Evolutionary conservation across 2,797 vertebrate species (phyloP).

Genomic region (Protosalanx chinensis): DNA sequence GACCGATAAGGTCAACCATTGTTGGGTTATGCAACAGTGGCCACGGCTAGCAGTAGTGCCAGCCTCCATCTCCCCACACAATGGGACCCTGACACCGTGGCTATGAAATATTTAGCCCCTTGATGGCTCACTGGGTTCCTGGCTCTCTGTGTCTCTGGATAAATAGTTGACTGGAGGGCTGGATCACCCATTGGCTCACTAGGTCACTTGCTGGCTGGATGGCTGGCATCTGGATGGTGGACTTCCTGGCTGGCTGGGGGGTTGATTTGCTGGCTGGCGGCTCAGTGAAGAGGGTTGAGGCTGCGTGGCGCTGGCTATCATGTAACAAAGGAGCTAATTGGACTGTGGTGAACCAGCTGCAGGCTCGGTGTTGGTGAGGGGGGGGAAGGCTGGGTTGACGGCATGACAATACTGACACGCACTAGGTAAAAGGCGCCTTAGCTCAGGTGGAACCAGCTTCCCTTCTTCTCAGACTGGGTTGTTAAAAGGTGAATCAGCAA

Average conservation of each 20-base stretch:
- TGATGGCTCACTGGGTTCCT: conserved; percentile 20
- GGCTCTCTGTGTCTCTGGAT: conserved; percentile 10
- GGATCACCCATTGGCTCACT: background rate
- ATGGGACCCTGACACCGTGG: conserved; percentile 54
- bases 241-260: background rate
- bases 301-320: conserved; percentile 43
- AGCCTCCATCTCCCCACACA: conserved; percentile 48
- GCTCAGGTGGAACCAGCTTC: conserved; percentile 23
- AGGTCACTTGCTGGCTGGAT: background rate
- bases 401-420: conserved; percentile 31
- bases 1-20: conserved; percentile 15
- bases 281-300: background rate
- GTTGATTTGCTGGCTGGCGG: background rate
- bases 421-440: conserved; percentile 30
- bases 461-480: background rate
- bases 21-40: conserved; percentile 36
- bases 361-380: background rate
- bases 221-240: background rate
- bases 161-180: background rate
- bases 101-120: conserved; percentile 69
- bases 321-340: conserved; percentile 60
- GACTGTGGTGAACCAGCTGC: conserved; percentile 31
- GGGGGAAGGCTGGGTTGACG: conserved; percentile 9
- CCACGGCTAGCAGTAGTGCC: conserved; percentile 23
- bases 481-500: background rate